Percentiles rank a stretch among this genome's conserved stretches.
These are phyloP conservation scores for Esox lucius DNA, from an alignment of 2,797 vertebrate genomes.

Conservation along the genomic window DNA sequence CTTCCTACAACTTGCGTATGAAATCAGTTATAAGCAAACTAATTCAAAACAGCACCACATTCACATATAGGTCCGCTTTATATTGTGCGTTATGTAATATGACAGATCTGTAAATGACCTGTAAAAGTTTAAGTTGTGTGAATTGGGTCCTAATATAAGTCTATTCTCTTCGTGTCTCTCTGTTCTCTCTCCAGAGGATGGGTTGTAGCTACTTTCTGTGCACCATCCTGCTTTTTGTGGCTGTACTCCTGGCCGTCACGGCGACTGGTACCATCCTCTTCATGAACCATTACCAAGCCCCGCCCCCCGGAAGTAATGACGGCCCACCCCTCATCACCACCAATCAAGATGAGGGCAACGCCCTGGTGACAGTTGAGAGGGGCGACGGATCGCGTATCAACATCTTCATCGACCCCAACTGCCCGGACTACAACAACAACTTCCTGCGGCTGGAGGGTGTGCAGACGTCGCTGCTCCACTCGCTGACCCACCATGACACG, in stretches of 20 bases:
- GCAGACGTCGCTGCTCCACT: constrained; percentile 79
- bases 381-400: constrained; percentile 82
- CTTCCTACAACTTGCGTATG: neutral
- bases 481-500: constrained; percentile 71
- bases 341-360: constrained; percentile 78
- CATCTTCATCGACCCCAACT: constrained; percentile 88
- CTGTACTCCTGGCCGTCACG: constrained; percentile 87
- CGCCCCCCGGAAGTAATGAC: constrained; percentile 54
- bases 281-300: constrained; percentile 84
- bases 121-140: neutral
- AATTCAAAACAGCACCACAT: neutral
- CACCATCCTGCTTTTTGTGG: constrained; percentile 91
- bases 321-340: constrained; percentile 80
- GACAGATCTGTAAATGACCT: neutral
- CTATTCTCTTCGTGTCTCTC: constrained; percentile 13
- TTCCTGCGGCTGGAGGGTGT: constrained; percentile 82
- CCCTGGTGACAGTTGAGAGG: constrained; percentile 85
- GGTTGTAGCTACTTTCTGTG: constrained; percentile 92
- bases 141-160: neutral
- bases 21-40: neutral
- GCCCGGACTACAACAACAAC: constrained; percentile 76
- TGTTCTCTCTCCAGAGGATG: constrained; percentile 79
- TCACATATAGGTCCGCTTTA: neutral
- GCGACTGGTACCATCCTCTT: constrained; percentile 92
- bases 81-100: too few relatives aligned